These are phyloP conservation scores for Elephantulus edwardii DNA, from an alignment of 2,113 vertebrate genomes.

Conservation along the genomic window DNA sequence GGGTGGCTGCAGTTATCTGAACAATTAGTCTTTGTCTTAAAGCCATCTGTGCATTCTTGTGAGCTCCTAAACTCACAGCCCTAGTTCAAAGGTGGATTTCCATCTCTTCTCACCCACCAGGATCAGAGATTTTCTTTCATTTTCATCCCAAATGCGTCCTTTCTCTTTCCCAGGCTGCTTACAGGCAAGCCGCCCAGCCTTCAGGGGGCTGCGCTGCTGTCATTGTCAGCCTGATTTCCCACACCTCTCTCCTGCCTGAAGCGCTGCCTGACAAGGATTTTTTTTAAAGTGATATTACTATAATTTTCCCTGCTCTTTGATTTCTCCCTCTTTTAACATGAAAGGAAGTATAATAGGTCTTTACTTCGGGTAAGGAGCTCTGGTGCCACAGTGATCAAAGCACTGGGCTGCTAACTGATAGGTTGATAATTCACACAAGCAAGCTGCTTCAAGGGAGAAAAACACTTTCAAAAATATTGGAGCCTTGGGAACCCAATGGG, in stretches of 20 bases:
- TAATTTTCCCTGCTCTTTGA: conserved; percentile 4
- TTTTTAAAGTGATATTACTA: background rate
- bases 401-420: too few species aligned
- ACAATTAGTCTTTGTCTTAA: background rate
- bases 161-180: background rate
- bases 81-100: background rate
- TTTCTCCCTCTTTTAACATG: background rate
- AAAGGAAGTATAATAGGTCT: background rate
- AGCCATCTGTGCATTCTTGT: background rate
- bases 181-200: background rate
- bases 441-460: too few species aligned
- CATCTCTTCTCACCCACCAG: background rate
- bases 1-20: background rate
- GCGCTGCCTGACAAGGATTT: conserved; percentile 33
- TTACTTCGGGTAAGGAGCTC: background rate
- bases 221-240: conserved; percentile 38
- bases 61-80: background rate
- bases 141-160: background rate
- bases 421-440: too few species aligned
- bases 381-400: too few species aligned
- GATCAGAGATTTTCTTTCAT: background rate
- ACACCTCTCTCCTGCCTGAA: conserved; percentile 32
- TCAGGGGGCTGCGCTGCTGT: background rate
- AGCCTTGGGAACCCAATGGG: too few species aligned
- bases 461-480: too few species aligned